Conservation (phyloP, 2,113 vertebrate species). For the Hystrix brachyura region DNA sequence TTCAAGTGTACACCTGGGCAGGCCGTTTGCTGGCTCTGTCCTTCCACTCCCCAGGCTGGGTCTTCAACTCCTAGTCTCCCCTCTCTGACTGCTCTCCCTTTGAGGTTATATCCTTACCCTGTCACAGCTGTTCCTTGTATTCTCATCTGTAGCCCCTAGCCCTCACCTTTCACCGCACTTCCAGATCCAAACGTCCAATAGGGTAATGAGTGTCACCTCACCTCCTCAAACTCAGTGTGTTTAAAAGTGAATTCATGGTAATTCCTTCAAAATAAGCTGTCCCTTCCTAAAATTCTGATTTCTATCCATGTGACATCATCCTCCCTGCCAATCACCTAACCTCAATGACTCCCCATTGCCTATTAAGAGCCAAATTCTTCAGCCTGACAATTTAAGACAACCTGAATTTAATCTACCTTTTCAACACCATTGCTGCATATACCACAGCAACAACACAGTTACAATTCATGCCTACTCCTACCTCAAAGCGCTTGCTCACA, state of each 20-base stretch:
- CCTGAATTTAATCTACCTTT: neutral
- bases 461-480: neutral
- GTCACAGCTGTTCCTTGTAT: neutral
- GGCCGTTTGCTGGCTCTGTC: neutral
- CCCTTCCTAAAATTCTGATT: neutral
- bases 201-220: neutral
- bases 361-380: neutral
- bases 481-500: neutral
- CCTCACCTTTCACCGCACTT: neutral
- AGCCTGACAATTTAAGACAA: neutral
- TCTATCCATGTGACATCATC: neutral
- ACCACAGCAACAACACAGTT: neutral
- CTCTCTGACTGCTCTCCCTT: neutral
- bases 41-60: neutral
- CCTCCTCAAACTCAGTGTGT: neutral
- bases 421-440: neutral
- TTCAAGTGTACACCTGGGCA: constrained; percentile 55
- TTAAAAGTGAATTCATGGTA: neutral
- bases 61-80: neutral
- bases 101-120: neutral
- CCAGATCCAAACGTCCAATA: neutral
- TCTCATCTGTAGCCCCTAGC: neutral
- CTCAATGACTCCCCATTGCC: neutral
- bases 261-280: neutral
- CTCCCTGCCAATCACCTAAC: neutral